A percentile compares a stretch with the other conserved stretches of the same genome.
Conservation (phyloP, 37 sponge, comb jelly and placozoan genomes). For the Cladorhizidae sp. region DNA sequence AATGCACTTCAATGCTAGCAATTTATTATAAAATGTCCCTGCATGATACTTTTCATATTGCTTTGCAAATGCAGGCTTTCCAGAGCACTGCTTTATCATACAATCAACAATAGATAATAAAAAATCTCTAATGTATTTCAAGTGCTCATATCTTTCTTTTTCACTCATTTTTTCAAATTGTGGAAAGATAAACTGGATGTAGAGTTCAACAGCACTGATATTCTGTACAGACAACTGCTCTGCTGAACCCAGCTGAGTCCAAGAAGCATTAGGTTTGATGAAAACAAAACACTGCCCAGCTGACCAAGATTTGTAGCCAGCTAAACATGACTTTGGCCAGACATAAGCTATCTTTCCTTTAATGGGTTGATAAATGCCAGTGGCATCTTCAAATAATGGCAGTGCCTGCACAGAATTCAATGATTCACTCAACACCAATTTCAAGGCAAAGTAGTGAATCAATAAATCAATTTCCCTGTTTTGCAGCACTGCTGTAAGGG, state of each 20-base stretch:
- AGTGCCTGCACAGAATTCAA: slow-evolving; percentile 9
- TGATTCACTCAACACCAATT: background rate
- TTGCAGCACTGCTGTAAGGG: background rate
- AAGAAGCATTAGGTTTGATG: slow-evolving; percentile 15
- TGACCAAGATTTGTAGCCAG: slow-evolving; percentile 32
- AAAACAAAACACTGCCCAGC: slow-evolving; percentile 13
- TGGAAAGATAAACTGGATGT: slow-evolving; percentile 40
- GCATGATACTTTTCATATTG: background rate
- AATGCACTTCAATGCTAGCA: background rate
- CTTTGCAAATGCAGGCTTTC: background rate
- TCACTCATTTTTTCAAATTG: slow-evolving; percentile 15
- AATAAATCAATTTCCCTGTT: background rate
- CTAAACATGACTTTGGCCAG: slow-evolving; percentile 28
- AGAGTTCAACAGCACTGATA: slow-evolving; percentile 18
- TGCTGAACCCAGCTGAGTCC: slow-evolving; percentile 14
- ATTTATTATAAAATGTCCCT: background rate
- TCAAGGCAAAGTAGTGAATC: background rate
- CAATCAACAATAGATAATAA: background rate
- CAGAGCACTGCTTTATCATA: background rate
- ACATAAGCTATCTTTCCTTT: slow-evolving; percentile 14
- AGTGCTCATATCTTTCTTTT: slow-evolving; percentile 41
- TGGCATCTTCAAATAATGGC: slow-evolving; percentile 46
- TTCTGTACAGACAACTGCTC: background rate
- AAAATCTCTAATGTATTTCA: slow-evolving; percentile 42
- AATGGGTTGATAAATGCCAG: slow-evolving; percentile 8